Percentiles rank a stretch among this genome's conserved stretches.
Conservation (phyloP, 2,113 vertebrate genomes). For the Tapirus terrestris region DNA sequence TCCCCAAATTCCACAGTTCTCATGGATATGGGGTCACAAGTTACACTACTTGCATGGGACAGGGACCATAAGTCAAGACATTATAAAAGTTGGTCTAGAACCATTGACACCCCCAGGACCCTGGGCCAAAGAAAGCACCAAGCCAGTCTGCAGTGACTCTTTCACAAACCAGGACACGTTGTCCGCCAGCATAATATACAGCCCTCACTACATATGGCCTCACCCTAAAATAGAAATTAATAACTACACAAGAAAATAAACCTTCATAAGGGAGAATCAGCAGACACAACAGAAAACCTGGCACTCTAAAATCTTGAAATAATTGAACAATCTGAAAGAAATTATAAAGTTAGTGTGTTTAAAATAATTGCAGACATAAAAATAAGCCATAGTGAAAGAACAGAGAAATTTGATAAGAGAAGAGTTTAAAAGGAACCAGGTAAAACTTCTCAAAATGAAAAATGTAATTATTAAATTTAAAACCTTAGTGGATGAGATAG, state of each 20-base stretch:
- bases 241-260: neutral
- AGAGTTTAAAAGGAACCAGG: neutral
- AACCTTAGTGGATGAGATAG: neutral
- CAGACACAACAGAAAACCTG: neutral
- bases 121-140: neutral
- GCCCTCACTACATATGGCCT: neutral
- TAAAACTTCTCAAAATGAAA: neutral
- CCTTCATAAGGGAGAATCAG: neutral
- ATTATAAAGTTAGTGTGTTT: neutral
- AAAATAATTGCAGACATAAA: neutral
- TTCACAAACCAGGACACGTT: neutral
- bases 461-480: neutral
- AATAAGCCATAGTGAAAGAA: neutral
- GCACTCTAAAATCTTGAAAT: neutral
- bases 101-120: neutral
- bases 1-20: neutral
- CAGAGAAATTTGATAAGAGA: neutral
- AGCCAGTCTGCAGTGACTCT: neutral
- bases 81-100: neutral
- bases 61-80: neutral
- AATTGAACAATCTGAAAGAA: neutral
- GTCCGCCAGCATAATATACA: neutral
- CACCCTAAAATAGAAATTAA: neutral
- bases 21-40: neutral
- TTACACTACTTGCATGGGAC: neutral